A percentile compares a stretch with the other conserved stretches of the same genome.
phyloP scores from a whole-genome alignment of 1,140 invertebrate genomes.

The Drosophila chauvacae region DNA sequence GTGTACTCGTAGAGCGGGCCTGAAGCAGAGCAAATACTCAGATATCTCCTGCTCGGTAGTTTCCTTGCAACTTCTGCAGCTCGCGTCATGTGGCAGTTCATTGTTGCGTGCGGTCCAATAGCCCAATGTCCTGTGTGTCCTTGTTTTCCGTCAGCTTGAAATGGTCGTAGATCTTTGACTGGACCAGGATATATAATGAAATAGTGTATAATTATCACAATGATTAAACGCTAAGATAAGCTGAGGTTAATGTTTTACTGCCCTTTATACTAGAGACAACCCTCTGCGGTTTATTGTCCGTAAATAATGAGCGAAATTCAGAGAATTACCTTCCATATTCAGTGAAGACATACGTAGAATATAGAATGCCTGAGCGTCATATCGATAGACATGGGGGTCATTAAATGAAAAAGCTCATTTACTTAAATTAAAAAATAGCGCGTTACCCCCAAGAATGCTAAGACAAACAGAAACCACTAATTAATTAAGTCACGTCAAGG shows the following conservation, averaged over 20 bases:
- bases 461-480: slow-evolving; percentile 38
- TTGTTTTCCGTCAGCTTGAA: too few relatives aligned
- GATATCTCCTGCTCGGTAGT: too few relatives aligned
- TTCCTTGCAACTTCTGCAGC: too few relatives aligned
- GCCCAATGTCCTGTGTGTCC: too few relatives aligned
- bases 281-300: not conserved
- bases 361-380: not conserved
- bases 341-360: not conserved
- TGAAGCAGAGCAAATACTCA: too few relatives aligned
- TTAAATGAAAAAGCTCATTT: slow-evolving; percentile 11
- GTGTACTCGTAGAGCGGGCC: too few relatives aligned
- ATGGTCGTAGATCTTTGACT: not conserved
- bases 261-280: not conserved
- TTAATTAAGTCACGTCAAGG: slow-evolving; percentile 68
- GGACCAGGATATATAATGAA: too few relatives aligned
- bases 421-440: slow-evolving; percentile 33
- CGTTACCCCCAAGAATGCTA: slow-evolving; percentile 28
- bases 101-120: too few relatives aligned
- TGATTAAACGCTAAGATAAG: not conserved
- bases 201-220: not conserved
- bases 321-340: not conserved
- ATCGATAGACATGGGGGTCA: slow-evolving; percentile 3
- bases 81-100: too few relatives aligned
- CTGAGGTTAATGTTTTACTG: not conserved
- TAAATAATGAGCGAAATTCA: not conserved